Evolutionary conservation across 2,888 invertebrate genomes (phyloP), one percentile per base, ranked within the genome.

Genomic region (Agapostemon virescens): DNA sequence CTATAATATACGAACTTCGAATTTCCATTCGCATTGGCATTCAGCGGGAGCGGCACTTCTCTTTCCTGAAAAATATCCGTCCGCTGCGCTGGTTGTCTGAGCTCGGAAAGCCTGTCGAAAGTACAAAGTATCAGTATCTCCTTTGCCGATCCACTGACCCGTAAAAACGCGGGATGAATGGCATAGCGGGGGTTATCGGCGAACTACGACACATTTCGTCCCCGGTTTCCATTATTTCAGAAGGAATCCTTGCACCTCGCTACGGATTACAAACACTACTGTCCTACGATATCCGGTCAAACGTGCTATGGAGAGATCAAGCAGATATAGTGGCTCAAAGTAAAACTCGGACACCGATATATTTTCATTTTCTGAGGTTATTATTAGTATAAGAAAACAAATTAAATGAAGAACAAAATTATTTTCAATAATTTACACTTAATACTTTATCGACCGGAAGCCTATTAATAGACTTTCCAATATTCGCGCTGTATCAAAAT

Each of bases 11-110:
- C 42, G 75, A 76, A 64, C 80, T 69, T 74, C 33, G 74, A 84
- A 82, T 86, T 86, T 86, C 81, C 76, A 82, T 74, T 75, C 64
- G 66, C 58, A 84, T 86, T 81, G 80, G 69, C 77, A 79, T 85
- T 81, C 76, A 72, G 33, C 69, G 42, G 33, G 38, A 17, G 69
- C 30, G 69, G 36, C 33, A 69, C 69, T 36, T 63, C 71, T 67
- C 45, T 64, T 30, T 30, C 15, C 75, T 84, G 86, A 86, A 84
- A 82, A 85, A 85, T 85, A 82, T 77, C 68, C 68, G 74, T 40
- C 23, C 69, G 69, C 74, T 66, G 76, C 67, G 73, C 76, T 69
- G 78, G 30, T 61, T 74, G 72, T 79, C 78, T 75, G 67, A 52
- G 74, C 72, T 69, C 66, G 64, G 79, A 38, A 69, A 75, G 67